Conservation (phyloP, 2,797 vertebrate genomes). For the Xiphophorus birchmanni region DNA sequence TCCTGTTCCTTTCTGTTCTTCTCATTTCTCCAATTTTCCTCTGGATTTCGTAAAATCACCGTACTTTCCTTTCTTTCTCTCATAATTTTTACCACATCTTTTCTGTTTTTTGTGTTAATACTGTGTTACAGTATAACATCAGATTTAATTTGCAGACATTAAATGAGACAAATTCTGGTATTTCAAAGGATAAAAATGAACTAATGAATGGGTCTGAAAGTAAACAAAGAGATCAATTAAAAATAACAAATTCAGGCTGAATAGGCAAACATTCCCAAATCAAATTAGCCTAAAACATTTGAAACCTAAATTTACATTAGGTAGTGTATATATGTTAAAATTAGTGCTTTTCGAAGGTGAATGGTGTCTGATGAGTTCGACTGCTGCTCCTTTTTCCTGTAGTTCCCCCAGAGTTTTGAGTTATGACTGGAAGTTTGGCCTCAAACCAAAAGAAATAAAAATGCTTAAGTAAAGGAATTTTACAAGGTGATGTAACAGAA, state of each 20-base stretch:
- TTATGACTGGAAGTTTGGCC: not conserved
- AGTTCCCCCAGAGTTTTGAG: not conserved
- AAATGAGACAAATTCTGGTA: not conserved
- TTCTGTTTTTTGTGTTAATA: too few species aligned
- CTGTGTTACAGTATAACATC: not conserved
- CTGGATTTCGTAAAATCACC: too few species aligned
- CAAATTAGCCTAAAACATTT: not conserved
- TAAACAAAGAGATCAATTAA: not conserved
- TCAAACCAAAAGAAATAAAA: not conserved
- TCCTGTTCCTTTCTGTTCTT: too few species aligned
- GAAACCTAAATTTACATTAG: not conserved
- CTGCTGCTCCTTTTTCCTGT: conserved; percentile 11
- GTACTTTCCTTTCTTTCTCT: too few species aligned
- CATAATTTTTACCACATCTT: too few species aligned
- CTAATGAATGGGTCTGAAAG: not conserved
- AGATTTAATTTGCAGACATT: not conserved
- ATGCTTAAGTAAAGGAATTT: not conserved
- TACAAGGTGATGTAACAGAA: not conserved
- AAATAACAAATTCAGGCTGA: not conserved
- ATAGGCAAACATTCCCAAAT: not conserved
- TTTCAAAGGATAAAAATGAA: not conserved
- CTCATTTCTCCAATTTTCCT: too few species aligned
- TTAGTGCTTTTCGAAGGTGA: conserved; percentile 16
- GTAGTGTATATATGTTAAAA: not conserved
- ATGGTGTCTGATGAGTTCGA: conserved; percentile 9